Percentiles rank a stretch among this genome's conserved stretches.
These are phyloP conservation scores for Champsocephalus gunnari DNA, from an alignment of 2,797 vertebrate species.

Conservation along the genomic window DNA sequence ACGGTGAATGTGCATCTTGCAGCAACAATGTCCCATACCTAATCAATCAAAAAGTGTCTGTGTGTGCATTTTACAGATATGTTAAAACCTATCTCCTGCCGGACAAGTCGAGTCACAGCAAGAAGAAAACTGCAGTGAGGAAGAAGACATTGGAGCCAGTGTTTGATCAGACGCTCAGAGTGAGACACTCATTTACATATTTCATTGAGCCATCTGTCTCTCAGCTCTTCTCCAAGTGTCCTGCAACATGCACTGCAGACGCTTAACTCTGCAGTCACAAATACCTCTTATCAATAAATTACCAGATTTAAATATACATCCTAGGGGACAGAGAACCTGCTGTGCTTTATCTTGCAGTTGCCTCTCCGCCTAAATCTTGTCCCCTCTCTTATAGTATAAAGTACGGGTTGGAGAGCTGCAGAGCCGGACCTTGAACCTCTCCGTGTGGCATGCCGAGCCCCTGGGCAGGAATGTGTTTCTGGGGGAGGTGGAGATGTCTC, in stretches of 20 bases:
- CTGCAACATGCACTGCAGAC: conserved; percentile 14
- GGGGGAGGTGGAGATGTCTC: conserved; percentile 91
- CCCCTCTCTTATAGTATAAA: conserved; percentile 86
- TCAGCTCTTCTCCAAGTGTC: background rate
- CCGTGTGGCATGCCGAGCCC: conserved; percentile 94
- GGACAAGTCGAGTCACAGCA: conserved; percentile 92
- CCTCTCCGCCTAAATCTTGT: background rate
- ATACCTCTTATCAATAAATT: background rate
- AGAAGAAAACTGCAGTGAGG: conserved; percentile 93
- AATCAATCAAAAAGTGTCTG: conserved; percentile 6
- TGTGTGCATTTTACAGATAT: conserved; percentile 84
- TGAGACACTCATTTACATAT: conserved; percentile 68
- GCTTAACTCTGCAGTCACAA: background rate
- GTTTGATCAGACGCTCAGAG: conserved; percentile 94
- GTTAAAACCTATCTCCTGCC: conserved; percentile 96
- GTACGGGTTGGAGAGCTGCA: conserved; percentile 87
- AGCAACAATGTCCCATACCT: conserved; percentile 2
- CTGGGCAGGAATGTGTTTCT: conserved; percentile 93
- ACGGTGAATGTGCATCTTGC: conserved; percentile 3
- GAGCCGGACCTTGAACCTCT: conserved; percentile 91
- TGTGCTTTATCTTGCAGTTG: background rate
- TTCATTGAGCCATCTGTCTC: conserved; percentile 15
- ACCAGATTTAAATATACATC: background rate
- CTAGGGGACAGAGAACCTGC: background rate
- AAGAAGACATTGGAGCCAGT: conserved; percentile 93